These are phyloP conservation scores for Amphipyra berbera DNA, from an alignment of 2,888 invertebrate species.

Conservation along the genomic window DNA sequence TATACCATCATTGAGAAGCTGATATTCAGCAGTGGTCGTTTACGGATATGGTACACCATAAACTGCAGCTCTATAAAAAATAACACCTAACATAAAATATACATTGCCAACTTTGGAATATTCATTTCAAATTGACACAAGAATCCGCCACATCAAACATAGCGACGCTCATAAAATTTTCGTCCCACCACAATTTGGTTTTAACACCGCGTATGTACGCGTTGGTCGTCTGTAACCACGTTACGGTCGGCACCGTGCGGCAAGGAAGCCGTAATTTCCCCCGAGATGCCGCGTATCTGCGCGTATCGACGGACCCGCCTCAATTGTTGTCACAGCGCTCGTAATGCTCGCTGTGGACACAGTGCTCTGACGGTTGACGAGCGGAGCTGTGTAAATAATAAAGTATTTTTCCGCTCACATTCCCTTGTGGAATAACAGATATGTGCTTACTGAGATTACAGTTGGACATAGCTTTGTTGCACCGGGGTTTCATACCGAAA, in stretches of 20 bases:
- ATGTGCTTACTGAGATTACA: constrained; percentile 43
- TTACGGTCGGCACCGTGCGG: constrained; percentile 57
- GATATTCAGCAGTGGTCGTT: too few relatives aligned
- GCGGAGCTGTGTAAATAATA: constrained; percentile 49
- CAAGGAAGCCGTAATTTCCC: constrained; percentile 78
- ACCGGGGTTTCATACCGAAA: constrained; percentile 29
- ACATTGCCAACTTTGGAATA: not conserved
- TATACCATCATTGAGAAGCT: too few relatives aligned
- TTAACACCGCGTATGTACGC: constrained; percentile 66
- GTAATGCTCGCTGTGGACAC: constrained; percentile 50
- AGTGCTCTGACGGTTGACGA: constrained; percentile 45
- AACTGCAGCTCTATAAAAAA: too few relatives aligned
- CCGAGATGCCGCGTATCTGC: constrained; percentile 58
- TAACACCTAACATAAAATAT: too few relatives aligned
- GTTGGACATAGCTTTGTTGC: constrained; percentile 27
- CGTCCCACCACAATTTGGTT: constrained; percentile 70
- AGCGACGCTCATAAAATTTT: constrained; percentile 25
- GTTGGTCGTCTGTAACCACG: constrained; percentile 65
- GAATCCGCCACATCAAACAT: constrained; percentile 15
- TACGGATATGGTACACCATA: too few relatives aligned
- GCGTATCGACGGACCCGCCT: constrained; percentile 73
- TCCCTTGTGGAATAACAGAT: constrained; percentile 27
- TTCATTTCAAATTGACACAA: constrained; percentile 9
- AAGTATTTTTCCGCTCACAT: constrained; percentile 35
- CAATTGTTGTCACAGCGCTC: constrained; percentile 64